A percentile compares a stretch with the other conserved stretches of the same genome.
phyloP scores from a whole-genome alignment of 2,797 vertebrate species.

The Pampus argenteus region DNA sequence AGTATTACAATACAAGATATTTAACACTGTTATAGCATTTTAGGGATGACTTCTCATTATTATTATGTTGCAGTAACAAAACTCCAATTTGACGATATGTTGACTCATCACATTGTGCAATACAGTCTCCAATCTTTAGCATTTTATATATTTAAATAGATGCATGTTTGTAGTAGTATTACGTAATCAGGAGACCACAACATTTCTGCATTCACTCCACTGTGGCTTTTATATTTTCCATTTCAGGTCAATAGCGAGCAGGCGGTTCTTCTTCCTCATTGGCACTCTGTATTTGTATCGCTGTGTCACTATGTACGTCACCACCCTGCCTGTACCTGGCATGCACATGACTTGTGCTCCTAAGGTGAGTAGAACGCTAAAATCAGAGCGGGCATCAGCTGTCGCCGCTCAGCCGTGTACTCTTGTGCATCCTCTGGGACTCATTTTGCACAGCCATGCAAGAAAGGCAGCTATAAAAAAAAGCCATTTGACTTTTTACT shows the following conservation, averaged over 20 bases:
- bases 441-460: slow-evolving; percentile 42
- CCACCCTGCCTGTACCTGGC: slow-evolving; percentile 96
- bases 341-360: slow-evolving; percentile 97
- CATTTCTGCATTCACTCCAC: background rate
- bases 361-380: slow-evolving; percentile 87
- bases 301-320: slow-evolving; percentile 98
- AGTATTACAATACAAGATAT: background rate
- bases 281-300: slow-evolving; percentile 98
- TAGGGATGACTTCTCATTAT: background rate
- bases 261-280: slow-evolving; percentile 96
- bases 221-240: slow-evolving; percentile 15
- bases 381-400: slow-evolving; percentile 41
- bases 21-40: slow-evolving; percentile 1
- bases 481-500: slow-evolving; percentile 52
- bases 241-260: slow-evolving; percentile 92
- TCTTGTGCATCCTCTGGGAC: slow-evolving; percentile 26
- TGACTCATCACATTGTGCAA: background rate
- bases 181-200: background rate
- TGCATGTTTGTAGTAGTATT: background rate
- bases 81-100: background rate
- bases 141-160: slow-evolving; percentile 6
- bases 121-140: background rate
- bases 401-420: slow-evolving; percentile 19
- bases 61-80: background rate
- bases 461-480: slow-evolving; percentile 46